Evolutionary conservation across 2,113 vertebrate genomes (phyloP).

Genomic region (Hippolais icterina): DNA sequence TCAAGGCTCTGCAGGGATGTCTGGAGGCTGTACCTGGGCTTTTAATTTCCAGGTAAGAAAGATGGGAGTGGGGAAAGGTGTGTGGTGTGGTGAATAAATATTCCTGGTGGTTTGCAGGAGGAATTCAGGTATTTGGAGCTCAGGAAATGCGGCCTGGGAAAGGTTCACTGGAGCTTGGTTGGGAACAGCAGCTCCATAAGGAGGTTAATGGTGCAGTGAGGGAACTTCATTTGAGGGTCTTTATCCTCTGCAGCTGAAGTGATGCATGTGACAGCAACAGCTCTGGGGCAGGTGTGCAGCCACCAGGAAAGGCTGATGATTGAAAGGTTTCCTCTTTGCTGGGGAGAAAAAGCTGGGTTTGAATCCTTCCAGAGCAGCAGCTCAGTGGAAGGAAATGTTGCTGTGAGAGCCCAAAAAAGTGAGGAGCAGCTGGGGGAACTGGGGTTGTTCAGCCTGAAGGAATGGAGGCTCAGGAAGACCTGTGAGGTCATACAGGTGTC

Average conservation of each 20-base stretch:
- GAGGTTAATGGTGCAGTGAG: slow-evolving; percentile 21
- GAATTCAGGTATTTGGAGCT: not conserved
- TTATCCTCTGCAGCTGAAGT: not conserved
- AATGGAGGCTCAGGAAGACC: not conserved
- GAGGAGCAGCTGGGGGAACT: not conserved
- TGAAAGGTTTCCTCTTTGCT: not conserved
- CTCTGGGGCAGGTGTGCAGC: not conserved
- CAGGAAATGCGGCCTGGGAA: not conserved
- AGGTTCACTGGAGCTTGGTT: not conserved
- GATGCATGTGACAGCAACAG: not conserved
- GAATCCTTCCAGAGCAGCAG: not conserved
- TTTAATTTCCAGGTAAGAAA: not conserved
- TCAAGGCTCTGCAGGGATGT: not conserved
- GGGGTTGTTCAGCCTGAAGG: not conserved
- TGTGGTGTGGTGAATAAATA: not conserved
- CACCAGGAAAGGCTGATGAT: not conserved
- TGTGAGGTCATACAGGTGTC: not conserved
- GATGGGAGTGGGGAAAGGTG: not conserved
- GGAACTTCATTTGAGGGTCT: not conserved
- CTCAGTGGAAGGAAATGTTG: not conserved
- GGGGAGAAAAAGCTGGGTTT: not conserved
- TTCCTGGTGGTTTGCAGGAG: not conserved
- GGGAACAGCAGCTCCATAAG: not conserved
- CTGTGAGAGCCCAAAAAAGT: not conserved
- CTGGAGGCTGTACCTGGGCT: not conserved